Evolutionary conservation across 2,888 invertebrate species (phyloP).

Genomic region (Nesidiocoris tenuis): DNA sequence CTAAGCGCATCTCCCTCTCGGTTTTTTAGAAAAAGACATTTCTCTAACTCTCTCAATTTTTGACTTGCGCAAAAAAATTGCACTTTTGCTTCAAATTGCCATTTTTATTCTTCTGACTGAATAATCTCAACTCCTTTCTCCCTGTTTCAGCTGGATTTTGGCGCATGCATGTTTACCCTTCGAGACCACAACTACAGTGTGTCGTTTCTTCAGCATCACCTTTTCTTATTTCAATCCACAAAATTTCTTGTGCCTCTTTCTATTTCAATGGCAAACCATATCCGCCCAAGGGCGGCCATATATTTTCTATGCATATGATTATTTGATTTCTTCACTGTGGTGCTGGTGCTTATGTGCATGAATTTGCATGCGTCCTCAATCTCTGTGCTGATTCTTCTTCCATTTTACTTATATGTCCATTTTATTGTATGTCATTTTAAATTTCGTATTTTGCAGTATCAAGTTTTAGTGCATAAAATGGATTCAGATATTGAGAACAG

Average conservation of each 20-base stretch:
- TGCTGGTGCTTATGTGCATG: slow-evolving; percentile 35
- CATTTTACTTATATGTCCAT: neutral
- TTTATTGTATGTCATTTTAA: neutral
- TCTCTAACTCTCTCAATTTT: no score
- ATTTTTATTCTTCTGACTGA: neutral
- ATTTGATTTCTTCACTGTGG: slow-evolving; percentile 14
- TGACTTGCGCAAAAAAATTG: no score
- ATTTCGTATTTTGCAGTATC: neutral
- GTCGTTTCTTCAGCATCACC: slow-evolving; percentile 42
- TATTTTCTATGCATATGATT: neutral
- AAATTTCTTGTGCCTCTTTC: slow-evolving; percentile 1
- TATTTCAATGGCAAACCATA: neutral
- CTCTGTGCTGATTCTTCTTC: slow-evolving; percentile 18
- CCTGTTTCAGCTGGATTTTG: slow-evolving; percentile 44
- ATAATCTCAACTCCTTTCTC: slow-evolving; percentile 49
- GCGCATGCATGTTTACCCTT: slow-evolving; percentile 42
- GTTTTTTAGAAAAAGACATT: no score
- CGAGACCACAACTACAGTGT: slow-evolving; percentile 39
- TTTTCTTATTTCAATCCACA: slow-evolving; percentile 4
- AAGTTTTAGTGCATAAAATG: no score
- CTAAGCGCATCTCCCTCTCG: no score
- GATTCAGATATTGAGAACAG: no score
- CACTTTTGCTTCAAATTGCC: no score
- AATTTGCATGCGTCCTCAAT: slow-evolving; percentile 20
- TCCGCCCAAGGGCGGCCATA: neutral